A percentile compares a stretch with the other conserved stretches of the same genome.
Evolutionary conservation across 2,888 invertebrate genomes (phyloP).

Genomic region (Tenthredo notha): DNA sequence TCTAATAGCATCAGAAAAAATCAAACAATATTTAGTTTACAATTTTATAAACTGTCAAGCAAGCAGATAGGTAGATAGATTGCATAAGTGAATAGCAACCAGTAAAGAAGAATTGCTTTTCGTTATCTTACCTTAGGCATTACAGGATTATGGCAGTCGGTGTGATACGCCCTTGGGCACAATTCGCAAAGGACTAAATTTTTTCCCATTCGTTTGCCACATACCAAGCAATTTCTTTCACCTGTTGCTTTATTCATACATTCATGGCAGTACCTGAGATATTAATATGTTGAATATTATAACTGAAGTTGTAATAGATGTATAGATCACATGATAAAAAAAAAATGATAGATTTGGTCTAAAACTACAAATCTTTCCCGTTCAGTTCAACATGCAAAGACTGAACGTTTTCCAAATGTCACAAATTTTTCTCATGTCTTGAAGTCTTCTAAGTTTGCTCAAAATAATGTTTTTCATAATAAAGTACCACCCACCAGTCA

Average conservation of each 20-base stretch:
- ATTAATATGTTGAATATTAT: constrained; percentile 45
- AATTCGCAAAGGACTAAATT: constrained; percentile 92
- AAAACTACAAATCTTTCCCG: not conserved
- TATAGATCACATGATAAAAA: not conserved
- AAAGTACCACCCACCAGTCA: constrained; percentile 88
- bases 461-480: not conserved
- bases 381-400: not conserved
- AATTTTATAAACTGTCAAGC: not conserved
- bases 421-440: not conserved
- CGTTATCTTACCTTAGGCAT: constrained; percentile 83
- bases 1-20: constrained; percentile 76
- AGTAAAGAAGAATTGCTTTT: constrained; percentile 65
- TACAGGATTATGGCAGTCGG: constrained; percentile 95
- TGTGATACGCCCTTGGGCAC: constrained; percentile 95
- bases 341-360: not conserved
- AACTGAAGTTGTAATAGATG: not conserved
- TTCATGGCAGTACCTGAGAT: constrained; percentile 93
- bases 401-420: not conserved
- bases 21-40: not conserved
- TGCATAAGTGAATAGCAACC: not conserved
- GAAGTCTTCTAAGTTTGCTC: not conserved
- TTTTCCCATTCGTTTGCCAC: constrained; percentile 87
- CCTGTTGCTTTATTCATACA: constrained; percentile 96
- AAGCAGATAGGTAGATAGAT: not conserved
- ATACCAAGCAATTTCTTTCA: constrained; percentile 95